These are phyloP conservation scores for Hirundo rustica DNA, from an alignment of 2,797 vertebrate species.

Conservation along the genomic window DNA sequence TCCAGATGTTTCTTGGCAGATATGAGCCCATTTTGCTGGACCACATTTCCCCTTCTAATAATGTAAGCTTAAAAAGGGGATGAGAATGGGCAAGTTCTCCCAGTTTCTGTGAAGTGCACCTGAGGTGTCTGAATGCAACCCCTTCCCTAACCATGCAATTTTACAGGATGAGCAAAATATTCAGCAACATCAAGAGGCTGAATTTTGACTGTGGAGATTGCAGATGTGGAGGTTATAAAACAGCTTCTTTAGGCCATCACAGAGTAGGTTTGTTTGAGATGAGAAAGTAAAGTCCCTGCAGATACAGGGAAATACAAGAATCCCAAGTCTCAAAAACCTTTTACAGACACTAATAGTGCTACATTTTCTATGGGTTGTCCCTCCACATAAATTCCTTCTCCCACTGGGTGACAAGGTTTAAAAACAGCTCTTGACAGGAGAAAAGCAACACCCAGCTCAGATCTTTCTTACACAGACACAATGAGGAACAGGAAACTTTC, in stretches of 20 bases:
- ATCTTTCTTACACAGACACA: neutral
- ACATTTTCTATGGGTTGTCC: neutral
- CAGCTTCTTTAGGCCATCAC: neutral
- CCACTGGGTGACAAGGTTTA: neutral
- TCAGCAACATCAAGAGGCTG: neutral
- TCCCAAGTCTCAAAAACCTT: neutral
- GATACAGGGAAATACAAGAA: neutral
- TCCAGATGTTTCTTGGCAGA: conserved; percentile 7
- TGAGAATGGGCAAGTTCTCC: neutral
- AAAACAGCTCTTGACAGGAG: neutral
- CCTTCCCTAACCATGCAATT: neutral
- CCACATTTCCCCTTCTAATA: neutral
- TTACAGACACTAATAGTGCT: neutral
- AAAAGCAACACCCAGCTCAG: neutral
- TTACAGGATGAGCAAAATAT: neutral
- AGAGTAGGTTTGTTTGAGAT: neutral
- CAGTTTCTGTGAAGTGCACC: neutral
- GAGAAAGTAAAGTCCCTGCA: neutral
- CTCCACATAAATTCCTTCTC: neutral
- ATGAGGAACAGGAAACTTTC: neutral
- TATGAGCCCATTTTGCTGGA: neutral
- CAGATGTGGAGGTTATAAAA: neutral
- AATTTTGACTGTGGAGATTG: neutral
- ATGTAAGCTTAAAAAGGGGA: neutral
- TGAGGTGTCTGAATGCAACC: neutral